These are phyloP conservation scores for Rhopilema esculentum DNA, from an alignment of 30 jellyfish, hydroid and myxozoan genomes.

Conservation along the genomic window DNA sequence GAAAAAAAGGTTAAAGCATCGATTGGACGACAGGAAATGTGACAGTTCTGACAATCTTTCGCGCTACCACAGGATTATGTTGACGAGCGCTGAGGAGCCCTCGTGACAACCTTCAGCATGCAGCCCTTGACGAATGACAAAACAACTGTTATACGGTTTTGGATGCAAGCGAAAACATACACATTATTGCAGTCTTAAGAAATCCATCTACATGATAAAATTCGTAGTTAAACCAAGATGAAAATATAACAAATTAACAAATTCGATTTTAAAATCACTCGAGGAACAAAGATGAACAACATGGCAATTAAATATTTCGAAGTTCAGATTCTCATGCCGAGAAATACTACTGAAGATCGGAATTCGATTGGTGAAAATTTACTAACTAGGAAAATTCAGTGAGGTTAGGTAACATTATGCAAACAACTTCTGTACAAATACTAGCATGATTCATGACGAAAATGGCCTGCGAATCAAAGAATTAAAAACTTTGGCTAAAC, in stretches of 20 bases:
- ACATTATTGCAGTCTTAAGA: not conserved
- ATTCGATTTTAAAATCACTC: not conserved
- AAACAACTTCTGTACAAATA: not conserved
- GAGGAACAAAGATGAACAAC: not conserved
- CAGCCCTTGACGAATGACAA: not conserved
- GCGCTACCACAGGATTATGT: not conserved
- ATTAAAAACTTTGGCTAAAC: not conserved
- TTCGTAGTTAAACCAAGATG: not conserved
- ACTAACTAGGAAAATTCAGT: not conserved
- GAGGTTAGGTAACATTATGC: not conserved
- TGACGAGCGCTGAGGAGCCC: not conserved
- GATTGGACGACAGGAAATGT: not conserved
- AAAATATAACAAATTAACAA: not conserved
- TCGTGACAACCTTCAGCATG: not conserved
- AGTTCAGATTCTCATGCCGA: not conserved
- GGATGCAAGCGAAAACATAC: not conserved
- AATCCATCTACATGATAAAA: not conserved
- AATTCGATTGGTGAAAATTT: not conserved
- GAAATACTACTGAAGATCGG: not conserved
- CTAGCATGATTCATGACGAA: not conserved
- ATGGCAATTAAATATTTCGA: not conserved
- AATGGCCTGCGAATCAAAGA: not conserved
- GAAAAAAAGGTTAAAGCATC: no score
- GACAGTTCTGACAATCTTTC: not conserved
- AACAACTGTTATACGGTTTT: not conserved